Base-by-base conservation (phyloP, 2,113 vertebrate species). In the Clinocottus analis region DNA sequence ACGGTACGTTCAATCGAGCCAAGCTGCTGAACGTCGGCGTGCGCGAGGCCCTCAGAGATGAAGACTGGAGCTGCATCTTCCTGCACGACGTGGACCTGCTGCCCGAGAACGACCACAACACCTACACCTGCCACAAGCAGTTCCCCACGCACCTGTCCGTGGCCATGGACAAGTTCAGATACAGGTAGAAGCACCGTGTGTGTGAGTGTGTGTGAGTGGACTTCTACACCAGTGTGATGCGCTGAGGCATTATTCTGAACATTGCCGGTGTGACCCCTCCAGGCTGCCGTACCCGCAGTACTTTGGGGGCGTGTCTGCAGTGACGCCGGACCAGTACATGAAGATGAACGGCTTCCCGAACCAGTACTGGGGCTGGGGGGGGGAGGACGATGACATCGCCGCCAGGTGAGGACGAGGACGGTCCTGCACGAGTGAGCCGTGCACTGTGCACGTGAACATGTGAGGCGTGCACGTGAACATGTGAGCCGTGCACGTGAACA, bases 261-360 rank as follows among this genome's bases (percentile, higher is more conserved):
- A 14, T 75, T 61, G 25, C 7, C 58, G 47, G 67, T 87, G 25
- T 90, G 83, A 67, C 58, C 72, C 78, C 72, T 37, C 65, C 89
- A 98, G 97, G 90, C 94, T 98, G 72, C 97, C 97, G 0, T 99
- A 98, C 85, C 92, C 95, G 0, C 96, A 97, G 83, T 99, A 98
- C 83, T 99, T 99, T 9, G 97, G 97, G 13, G 97, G 97, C 0
- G 97, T 98, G 25, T 99, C 97, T 0, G 97, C 97, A 0, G 92
- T 99, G 51, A 99, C 97, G 56, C 97, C 97, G 0, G 96, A 98
- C 73, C 97, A 99, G 93, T 98, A 97, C 77, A 95, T 99, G 93
- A 98, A 96, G 92, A 99, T 99, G 93, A 99, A 99, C 0, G 97
- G 97, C 83, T 99, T 99, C 77, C 97, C 97, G 39, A 99, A 99